These are phyloP conservation scores for Gnathonemus echidnorhynchus DNA, from an alignment of 2,113 vertebrate genomes.

Conservation along the genomic window DNA sequence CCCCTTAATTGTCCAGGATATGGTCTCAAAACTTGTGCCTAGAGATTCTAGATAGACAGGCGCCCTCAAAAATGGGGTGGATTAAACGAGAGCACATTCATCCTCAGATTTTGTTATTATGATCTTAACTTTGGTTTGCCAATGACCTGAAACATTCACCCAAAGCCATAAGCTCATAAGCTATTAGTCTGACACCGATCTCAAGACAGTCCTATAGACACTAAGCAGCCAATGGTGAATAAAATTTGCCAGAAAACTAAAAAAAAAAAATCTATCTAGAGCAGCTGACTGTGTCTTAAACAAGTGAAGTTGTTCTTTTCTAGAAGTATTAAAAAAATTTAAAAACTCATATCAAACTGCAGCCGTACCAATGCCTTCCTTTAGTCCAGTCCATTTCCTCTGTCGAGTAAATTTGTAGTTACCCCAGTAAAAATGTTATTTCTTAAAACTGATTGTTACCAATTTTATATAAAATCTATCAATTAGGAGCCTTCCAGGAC, in stretches of 20 bases:
- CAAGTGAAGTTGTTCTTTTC: neutral
- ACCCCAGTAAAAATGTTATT: neutral
- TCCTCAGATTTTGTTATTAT: neutral
- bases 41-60: neutral
- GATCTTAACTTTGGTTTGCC: neutral
- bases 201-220: neutral
- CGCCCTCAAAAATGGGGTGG: neutral
- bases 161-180: neutral
- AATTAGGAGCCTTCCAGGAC: neutral
- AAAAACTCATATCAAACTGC: neutral
- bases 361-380: neutral
- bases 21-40: neutral
- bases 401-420: neutral
- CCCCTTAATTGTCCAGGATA: neutral
- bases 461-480: neutral
- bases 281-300: neutral
- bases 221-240: neutral
- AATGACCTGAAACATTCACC: neutral
- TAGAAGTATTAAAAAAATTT: neutral
- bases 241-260: neutral
- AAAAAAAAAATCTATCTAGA: neutral
- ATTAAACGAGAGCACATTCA: neutral
- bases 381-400: neutral
- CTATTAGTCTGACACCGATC: neutral
- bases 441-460: neutral